Evolutionary conservation across 2,797 vertebrate species (phyloP), one percentile per base, ranked within the genome.

Genomic region (Garrulus glandarius): DNA sequence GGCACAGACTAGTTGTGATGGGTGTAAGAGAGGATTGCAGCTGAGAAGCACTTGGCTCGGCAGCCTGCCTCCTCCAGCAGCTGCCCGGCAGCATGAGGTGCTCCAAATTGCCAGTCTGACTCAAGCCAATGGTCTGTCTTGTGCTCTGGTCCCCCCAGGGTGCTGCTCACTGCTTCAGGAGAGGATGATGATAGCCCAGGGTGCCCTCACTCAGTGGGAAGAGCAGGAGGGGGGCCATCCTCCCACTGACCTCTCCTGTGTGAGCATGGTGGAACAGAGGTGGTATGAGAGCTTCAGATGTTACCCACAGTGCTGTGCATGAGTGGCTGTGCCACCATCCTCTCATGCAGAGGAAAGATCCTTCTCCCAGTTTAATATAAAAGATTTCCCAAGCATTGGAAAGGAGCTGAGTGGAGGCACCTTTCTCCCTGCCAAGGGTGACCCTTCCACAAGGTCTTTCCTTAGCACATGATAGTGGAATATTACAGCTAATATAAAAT

Each of bases 1-100:
- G 88, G 85, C 59, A 52, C 79, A 72, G 79, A 82, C 5, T 53
- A 20, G 32, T 84, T 92, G 61, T 94, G 93, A 94, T 32, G n/a
- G 87, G 63, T 68, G 44, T 72, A 92, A 78, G 60, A 78, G 57
- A 1, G 16, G 68, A 69, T 39, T 68, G 64, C 71, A 79, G 81
- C 52, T 77, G 78, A 65, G 67, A 61, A 87, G 76, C 9, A 2
- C 81, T 94, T 15, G 1, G 6, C 55, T 79, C 3, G 20, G 74
- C 65, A 70, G 79, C 61, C 70, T 75, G 87, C 81, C 64, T 94
- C 64, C 36, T 64, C 84, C 18, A 3, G 84, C 89, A 88, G 61
- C 81, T 95, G 70, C 70, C 87, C 0, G 0, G 65, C 61, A 92
- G 84, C 4, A 1, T 17, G 56, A 87, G 61, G 75, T 80, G 77